Conservation (phyloP, 2,888 invertebrate genomes). For the Campoplex nolae region DNA sequence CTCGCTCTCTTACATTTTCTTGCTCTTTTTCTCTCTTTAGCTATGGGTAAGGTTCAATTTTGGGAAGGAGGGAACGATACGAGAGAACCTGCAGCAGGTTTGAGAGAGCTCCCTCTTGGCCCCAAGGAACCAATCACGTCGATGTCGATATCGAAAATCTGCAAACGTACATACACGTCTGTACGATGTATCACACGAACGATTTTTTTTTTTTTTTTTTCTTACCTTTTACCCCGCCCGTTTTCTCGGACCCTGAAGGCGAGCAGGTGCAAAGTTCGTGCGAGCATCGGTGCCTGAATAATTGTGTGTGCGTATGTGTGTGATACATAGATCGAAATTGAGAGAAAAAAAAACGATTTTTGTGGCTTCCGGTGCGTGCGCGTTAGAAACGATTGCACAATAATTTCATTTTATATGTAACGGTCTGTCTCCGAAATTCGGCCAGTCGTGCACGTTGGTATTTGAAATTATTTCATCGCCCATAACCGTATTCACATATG, state of each 20-base stretch:
- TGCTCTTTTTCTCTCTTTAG: constrained; percentile 30
- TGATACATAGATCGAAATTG: constrained; percentile 48
- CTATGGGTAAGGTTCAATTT: constrained; percentile 65
- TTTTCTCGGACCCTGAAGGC: constrained; percentile 54
- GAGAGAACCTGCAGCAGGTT: constrained; percentile 35
- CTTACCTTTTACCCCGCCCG: background rate
- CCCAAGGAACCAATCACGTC: constrained; percentile 69
- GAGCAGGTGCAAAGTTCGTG: constrained; percentile 68
- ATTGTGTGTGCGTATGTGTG: background rate
- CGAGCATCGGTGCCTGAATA: background rate
- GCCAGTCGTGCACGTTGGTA: too few species aligned
- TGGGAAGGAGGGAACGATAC: constrained; percentile 20
- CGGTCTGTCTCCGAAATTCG: too few species aligned
- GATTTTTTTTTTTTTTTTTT: background rate
- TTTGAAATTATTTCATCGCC: too few species aligned
- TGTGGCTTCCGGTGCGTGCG: constrained; percentile 46
- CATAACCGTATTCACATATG: too few species aligned
- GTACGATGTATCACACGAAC: constrained; percentile 42
- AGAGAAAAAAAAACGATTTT: constrained; percentile 40
- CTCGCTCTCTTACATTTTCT: constrained; percentile 33
- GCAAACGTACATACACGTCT: constrained; percentile 57
- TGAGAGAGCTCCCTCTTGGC: constrained; percentile 56
- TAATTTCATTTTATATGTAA: background rate
- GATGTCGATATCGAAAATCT: constrained; percentile 68
- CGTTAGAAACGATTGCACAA: constrained; percentile 10